Evolutionary conservation across 2,113 vertebrate species (phyloP), one percentile per base, ranked within the genome.

Genomic region (Rhinopomastus cyanomelas): DNA sequence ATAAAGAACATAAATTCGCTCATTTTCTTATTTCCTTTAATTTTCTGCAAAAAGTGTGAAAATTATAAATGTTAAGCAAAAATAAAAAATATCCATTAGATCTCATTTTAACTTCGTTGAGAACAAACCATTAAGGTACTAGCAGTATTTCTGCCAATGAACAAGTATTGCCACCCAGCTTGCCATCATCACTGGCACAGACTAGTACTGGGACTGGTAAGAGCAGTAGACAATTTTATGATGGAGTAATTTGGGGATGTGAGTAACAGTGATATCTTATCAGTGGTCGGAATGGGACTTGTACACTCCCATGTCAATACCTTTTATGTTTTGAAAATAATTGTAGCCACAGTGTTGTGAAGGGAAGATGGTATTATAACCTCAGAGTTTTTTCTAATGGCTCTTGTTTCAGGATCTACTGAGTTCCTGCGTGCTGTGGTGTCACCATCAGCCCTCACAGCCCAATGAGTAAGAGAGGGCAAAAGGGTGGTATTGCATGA

Each of bases 1-100:
- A 81, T 6, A 77, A 83, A 68, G 52, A 52, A 94, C 95, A 89
- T 23, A 76, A 95, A 94, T 67, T 87, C 92, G 77, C 69, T 88
- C 91, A 90, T 68, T 91, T 96, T 92, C 94, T 95, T 39, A 81
- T 71, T 89, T 91, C 53, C 80, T 76, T 87, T 87, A 73, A 29
- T 48, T 26, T 74, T 59, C 56, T 88, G 46, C 17, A 92, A 88
- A 89, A 74, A 71, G 27, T 42, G 2, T 42, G 49, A 36, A 22
- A 81, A 74, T 46, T 13, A 67, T 53, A 65, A 53, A 80, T 57
- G n/a, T 14, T 65, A 87, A 85, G 42, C 9, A 69, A 66, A 53
- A 60, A 73, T 29, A 46, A 65, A 68, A 89, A 82, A 61, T 49
- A 29, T 6, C 68, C 20, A 3, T 51, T 68, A 89, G 46, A 66